A percentile compares a stretch with the other conserved stretches of the same genome.
Evolutionary conservation across 2,797 vertebrate species (phyloP).

Genomic region (Manis pentadactyla): DNA sequence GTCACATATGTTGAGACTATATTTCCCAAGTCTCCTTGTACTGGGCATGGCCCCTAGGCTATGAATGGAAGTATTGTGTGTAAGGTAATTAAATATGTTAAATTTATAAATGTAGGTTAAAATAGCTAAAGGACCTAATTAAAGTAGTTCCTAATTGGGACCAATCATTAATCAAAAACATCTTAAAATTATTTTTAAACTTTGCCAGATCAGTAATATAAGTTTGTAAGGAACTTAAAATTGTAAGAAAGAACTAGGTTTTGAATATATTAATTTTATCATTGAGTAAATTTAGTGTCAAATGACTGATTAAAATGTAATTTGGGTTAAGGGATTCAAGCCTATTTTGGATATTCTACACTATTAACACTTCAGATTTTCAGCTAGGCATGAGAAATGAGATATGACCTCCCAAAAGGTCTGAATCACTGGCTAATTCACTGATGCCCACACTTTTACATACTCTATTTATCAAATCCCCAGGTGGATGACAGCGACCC

Average conservation of each 20-base stretch:
- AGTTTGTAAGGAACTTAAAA: conserved; percentile 10
- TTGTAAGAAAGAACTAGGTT: conserved; percentile 11
- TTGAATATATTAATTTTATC: conserved; percentile 34
- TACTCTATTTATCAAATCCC: conserved; percentile 65
- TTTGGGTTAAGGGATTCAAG: not conserved
- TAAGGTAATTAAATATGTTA: not conserved
- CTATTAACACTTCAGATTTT: conserved; percentile 60
- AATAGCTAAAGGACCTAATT: not conserved
- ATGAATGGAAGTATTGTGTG: not conserved
- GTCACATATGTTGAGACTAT: not conserved
- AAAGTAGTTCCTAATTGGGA: not conserved
- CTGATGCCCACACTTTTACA: conserved; percentile 46
- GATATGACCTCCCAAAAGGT: conserved; percentile 51
- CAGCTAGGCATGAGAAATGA: conserved; percentile 22
- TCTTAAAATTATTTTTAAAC: conserved; percentile 43
- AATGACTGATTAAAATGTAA: conserved; percentile 39
- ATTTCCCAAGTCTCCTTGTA: not conserved
- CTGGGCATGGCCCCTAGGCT: not conserved
- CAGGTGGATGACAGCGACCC: conserved; percentile 52
- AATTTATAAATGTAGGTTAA: not conserved
- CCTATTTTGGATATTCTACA: not conserved
- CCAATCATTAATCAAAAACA: not conserved
- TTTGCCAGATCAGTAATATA: not conserved
- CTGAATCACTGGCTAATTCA: conserved; percentile 65
- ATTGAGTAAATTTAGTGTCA: conserved; percentile 28